phyloP scores from a whole-genome alignment of 1,140 invertebrate species.

The Tetraneura akinire region DNA sequence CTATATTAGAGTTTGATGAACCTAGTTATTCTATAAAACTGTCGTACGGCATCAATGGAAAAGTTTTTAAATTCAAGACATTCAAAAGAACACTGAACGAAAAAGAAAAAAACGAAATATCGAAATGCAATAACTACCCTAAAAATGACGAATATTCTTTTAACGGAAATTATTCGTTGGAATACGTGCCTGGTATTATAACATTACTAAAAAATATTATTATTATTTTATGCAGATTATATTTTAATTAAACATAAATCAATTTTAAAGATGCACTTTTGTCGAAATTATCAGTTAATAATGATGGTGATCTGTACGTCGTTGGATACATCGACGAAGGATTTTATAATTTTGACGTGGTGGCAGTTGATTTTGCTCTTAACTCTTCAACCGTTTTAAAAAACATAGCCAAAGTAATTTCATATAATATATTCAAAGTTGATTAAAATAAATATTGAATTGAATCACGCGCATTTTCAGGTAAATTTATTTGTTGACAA shows the following conservation, averaged over 20 bases:
- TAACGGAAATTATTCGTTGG: neutral
- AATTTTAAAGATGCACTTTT: neutral
- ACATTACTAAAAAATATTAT: too few relatives aligned
- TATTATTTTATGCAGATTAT: too few relatives aligned
- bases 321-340: conserved; percentile 11
- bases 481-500: conserved; percentile 1
- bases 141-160: neutral
- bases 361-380: neutral
- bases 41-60: neutral
- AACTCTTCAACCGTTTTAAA: neutral
- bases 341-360: neutral
- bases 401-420: neutral
- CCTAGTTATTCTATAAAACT: conserved; percentile 20
- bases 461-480: neutral
- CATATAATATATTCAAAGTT: neutral
- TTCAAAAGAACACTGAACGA: neutral
- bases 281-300: neutral
- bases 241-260: neutral
- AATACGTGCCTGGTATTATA: conserved; percentile 20
- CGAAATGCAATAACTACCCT: neutral
- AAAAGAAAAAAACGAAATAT: neutral
- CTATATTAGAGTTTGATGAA: conserved; percentile 1
- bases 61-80: conserved; percentile 8
- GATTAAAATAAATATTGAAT: too few relatives aligned
- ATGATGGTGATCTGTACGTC: neutral